Percentiles rank a stretch among this genome's conserved stretches.
Conservation (phyloP, 2,888 invertebrate species). For the Gymnocheta viridis region DNA sequence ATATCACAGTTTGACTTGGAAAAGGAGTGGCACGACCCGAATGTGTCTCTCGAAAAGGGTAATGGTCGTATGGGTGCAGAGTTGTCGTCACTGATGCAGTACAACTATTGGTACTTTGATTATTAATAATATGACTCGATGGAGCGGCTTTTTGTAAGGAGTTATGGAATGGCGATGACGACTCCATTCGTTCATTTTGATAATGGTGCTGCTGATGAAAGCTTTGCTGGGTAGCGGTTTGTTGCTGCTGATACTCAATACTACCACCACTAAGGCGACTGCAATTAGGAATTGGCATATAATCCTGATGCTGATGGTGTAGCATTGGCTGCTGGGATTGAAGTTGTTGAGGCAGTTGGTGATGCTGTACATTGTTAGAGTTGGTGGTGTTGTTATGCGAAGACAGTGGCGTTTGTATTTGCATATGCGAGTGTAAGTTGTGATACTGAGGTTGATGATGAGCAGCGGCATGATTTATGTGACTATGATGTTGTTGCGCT, state of each 20-base stretch:
- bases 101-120: conserved; percentile 73
- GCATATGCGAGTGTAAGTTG: conserved; percentile 71
- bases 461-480: conserved; percentile 73
- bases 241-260: conserved; percentile 78
- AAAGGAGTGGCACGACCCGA: conserved; percentile 88
- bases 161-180: conserved; percentile 67
- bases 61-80: conserved; percentile 81
- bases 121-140: conserved; percentile 54
- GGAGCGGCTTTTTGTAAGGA: conserved; percentile 67
- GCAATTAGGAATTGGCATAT: conserved; percentile 79
- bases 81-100: conserved; percentile 72
- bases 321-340: conserved; percentile 73
- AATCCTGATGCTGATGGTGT: conserved; percentile 76
- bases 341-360: conserved; percentile 73
- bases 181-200: conserved; percentile 75
- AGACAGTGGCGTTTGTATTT: conserved; percentile 66
- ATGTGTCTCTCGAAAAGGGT: conserved; percentile 81
- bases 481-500: conserved; percentile 77
- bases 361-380: conserved; percentile 61
- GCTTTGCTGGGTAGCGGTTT: conserved; percentile 71
- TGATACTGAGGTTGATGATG: conserved; percentile 76
- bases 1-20: conserved; percentile 81
- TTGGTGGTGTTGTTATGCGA: conserved; percentile 61
- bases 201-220: conserved; percentile 73
- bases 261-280: conserved; percentile 77